phyloP scores from a whole-genome alignment of 2,888 invertebrate species.

The Epinotia demarniana region DNA sequence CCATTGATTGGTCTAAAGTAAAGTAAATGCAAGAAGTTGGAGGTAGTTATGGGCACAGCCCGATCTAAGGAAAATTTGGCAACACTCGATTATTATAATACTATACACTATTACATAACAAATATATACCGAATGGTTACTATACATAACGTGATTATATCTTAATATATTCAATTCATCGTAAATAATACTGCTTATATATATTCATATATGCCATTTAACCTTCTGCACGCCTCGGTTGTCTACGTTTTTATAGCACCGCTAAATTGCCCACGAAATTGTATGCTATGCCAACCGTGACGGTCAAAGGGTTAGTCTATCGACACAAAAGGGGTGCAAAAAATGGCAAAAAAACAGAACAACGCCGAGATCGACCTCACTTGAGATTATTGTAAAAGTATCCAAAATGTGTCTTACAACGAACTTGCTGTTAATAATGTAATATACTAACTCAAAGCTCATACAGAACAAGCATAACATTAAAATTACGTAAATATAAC shows the following conservation, averaged over 20 bases:
- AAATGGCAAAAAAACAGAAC: slow-evolving; percentile 32
- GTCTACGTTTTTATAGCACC: slow-evolving; percentile 3
- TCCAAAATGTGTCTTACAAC: slow-evolving; percentile 27
- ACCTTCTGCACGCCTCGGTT: background rate
- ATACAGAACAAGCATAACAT: slow-evolving; percentile 28
- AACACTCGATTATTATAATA: slow-evolving; percentile 53
- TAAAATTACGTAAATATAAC: slow-evolving; percentile 31
- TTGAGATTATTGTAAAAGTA: slow-evolving; percentile 30
- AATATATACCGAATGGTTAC: slow-evolving; percentile 36
- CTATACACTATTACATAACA: slow-evolving; percentile 43
- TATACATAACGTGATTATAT: slow-evolving; percentile 21
- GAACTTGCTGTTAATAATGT: slow-evolving; percentile 1
- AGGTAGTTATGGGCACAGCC: slow-evolving; percentile 39
- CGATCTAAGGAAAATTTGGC: slow-evolving; percentile 72
- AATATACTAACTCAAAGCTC: slow-evolving; percentile 16
- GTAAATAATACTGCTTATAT: slow-evolving; percentile 39
- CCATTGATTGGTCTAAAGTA: slow-evolving; percentile 18
- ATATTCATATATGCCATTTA: slow-evolving; percentile 12
- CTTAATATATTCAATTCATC: slow-evolving; percentile 24
- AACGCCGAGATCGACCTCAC: slow-evolving; percentile 1
- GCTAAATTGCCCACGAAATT: background rate
- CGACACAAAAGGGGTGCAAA: slow-evolving; percentile 32
- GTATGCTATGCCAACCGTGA: slow-evolving; percentile 3
- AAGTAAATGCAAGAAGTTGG: slow-evolving; percentile 24
- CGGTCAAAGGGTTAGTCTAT: slow-evolving; percentile 17